Base-by-base conservation (phyloP, 1,140 invertebrate genomes). In the Stegodyphus dumicola region DNA sequence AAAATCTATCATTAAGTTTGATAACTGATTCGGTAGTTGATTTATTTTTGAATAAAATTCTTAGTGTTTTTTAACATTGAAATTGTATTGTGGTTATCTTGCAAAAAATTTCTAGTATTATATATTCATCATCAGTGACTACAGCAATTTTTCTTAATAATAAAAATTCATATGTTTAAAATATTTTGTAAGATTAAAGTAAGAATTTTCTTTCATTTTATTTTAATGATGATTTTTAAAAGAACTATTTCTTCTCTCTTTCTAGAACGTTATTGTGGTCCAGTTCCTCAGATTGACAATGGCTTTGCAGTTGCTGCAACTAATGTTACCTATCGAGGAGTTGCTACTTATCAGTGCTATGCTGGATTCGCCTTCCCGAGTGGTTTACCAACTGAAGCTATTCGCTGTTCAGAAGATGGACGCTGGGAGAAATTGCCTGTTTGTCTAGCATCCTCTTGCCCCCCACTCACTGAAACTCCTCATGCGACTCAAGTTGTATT, bases 231-330 rank as follows among this genome's bases (percentile, higher is more conserved):
- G 33, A 33, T 33, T 33, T 33, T 33, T 33, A 33, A 33, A 33
- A 33, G 33, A 33, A 3, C 33, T 33, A 33, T 33, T 33, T 33
- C 56, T 67, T 67, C n/a, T 18, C n/a, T 67, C 17, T n/a, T 83
- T 70, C 17, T 91, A 95, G 96, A 98, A 92, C 95, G 98, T 17
- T 99, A 99, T 90, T 99, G 97, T 91, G 97, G 97, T 77, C 96
- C 97, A 54, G 97, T 99, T 49, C 97, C 97, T 80, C 97, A 98
- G 92, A 99, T 99, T 83, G 96, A 98, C 88, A 99, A 98, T 90
- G 97, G 97, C 70, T 98, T 98, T 90, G 98, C 97, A 0, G 97
- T 98, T 89, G 95, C 95, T 71, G 97, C 97, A 2, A 95, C 96
- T 0, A 99, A 98, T 90, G 97, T 99, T 5, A 98, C 97, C 0